A percentile compares a stretch with the other conserved stretches of the same genome.
Conservation (phyloP, 2,113 vertebrate genomes). For the Ceyx melanurus region DNA sequence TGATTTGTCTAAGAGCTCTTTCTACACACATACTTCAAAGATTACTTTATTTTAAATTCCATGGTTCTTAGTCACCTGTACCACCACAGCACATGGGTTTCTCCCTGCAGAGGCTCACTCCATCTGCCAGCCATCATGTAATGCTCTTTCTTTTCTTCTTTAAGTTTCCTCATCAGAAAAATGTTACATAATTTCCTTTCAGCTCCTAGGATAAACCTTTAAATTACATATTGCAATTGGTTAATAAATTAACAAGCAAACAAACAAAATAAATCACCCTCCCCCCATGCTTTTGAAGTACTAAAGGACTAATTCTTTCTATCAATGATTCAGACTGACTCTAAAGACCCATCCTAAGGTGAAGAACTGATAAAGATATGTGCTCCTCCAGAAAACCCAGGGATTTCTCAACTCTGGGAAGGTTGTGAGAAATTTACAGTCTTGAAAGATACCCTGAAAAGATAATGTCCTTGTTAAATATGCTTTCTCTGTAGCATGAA, state of each 20-base stretch:
- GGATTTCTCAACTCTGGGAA: background rate
- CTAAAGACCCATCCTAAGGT: background rate
- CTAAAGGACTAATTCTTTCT: background rate
- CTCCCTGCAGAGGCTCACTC: background rate
- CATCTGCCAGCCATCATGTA: background rate
- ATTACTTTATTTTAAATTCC: conserved; percentile 40
- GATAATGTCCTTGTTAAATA: background rate
- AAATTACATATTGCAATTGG: background rate
- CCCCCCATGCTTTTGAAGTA: background rate
- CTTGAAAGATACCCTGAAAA: background rate
- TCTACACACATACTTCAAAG: conserved; percentile 69
- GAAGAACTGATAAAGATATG: background rate
- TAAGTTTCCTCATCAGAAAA: background rate
- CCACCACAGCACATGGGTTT: conserved; percentile 14
- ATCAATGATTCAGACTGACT: background rate
- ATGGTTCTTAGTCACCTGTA: conserved; percentile 75
- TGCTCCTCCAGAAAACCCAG: background rate
- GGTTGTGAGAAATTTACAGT: background rate
- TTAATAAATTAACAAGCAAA: background rate
- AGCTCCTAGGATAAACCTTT: background rate
- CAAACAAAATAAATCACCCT: background rate
- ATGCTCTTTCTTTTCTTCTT: background rate
- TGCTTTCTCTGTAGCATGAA: background rate
- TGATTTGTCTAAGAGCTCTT: conserved; percentile 66
- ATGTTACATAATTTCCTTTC: background rate